phyloP scores from a whole-genome alignment of 2,113 vertebrate species.

The Microtus ochrogaster region DNA sequence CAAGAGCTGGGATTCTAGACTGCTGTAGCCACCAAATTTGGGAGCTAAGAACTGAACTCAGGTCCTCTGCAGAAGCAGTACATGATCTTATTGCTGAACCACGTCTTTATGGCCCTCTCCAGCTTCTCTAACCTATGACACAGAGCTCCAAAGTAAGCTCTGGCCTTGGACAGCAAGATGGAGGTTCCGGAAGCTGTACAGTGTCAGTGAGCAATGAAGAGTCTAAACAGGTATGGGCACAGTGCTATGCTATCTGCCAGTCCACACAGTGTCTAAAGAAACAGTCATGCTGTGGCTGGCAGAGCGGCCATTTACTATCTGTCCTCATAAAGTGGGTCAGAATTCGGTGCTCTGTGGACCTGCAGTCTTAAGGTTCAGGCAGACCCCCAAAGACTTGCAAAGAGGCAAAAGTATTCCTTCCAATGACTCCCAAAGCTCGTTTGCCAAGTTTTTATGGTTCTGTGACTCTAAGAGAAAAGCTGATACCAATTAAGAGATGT shows the following conservation, averaged over 20 bases:
- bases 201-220: neutral
- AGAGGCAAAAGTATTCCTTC: constrained; percentile 56
- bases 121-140: neutral
- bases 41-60: neutral
- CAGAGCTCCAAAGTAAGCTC: neutral
- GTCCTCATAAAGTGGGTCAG: neutral
- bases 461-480: constrained; percentile 76
- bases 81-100: too few relatives aligned
- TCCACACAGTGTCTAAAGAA: neutral
- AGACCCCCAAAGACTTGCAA: constrained; percentile 54
- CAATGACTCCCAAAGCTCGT: constrained; percentile 66
- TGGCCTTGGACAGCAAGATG: neutral
- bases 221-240: neutral
- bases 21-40: neutral
- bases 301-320: neutral
- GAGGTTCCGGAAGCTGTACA: neutral
- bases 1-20: neutral
- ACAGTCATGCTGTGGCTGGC: neutral
- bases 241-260: neutral
- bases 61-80: neutral
- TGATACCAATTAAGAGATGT: constrained; percentile 77
- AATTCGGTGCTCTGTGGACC: neutral
- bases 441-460: constrained; percentile 78
- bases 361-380: neutral
- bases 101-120: neutral